Evolutionary conservation across 1,140 invertebrate species (phyloP), one percentile per base, ranked within the genome.

Genomic region (Drosophila azteca): DNA sequence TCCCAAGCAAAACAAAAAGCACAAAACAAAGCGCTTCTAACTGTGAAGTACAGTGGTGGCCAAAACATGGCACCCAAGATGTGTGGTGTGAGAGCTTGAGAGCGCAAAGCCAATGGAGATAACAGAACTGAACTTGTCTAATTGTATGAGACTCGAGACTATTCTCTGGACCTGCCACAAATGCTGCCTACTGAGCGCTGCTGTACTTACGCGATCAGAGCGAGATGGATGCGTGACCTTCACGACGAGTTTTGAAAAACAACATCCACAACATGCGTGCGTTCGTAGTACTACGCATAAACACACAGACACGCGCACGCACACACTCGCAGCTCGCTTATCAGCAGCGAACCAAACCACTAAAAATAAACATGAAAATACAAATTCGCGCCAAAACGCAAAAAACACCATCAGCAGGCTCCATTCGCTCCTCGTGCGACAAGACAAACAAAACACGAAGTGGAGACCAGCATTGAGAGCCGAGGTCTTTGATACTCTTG

Each of bases 331-430:
- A 39, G 11, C 35, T 13, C 50, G 72, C 82, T 85, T 85, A 85
- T 85, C 82, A 85, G 78, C 65, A 58, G 50, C 66, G 61, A 78
- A 29, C 29, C 6, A 29, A 20, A 49, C 35, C 35, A 60, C 77
- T 85, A 85, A 87, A 84, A 84, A 84, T 85, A 85, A 85, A 77
- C 66, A 81, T 65, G 65, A 76, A 75, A 75, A 72, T 51, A 87
- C 48, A 60, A 78, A 67, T 75, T 87, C 74, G 69, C 82, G 82
- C 82, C 82, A 85, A 87, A 85, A 77, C 52, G 57, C 8, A 74
- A 54, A 69, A 74, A 71, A 85, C 39, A 74, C 29, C 53, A 54
- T 54, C 69, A 74, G 69, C 60, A 49, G 60, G 60, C 50, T 39
- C 59, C 59, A 68, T 44, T 49, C 43, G 44, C 31, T 44, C 50